These are phyloP conservation scores for Eubasilissa regina DNA, from an alignment of 1,140 invertebrate genomes.

Conservation along the genomic window DNA sequence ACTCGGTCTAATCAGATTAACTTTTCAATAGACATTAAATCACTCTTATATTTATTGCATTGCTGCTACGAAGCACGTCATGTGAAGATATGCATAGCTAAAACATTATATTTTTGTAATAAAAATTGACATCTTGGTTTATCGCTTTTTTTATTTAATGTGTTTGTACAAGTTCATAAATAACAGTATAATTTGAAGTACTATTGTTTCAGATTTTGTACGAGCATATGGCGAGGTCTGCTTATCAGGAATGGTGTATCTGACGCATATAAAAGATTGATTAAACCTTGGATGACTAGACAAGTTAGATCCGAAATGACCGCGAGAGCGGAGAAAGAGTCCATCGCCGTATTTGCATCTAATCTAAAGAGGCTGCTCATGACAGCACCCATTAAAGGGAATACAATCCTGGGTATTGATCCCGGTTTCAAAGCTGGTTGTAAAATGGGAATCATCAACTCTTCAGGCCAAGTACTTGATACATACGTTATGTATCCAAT, in stretches of 20 bases:
- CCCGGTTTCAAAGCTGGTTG: slow-evolving; percentile 91
- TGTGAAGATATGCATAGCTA: too few relatives aligned
- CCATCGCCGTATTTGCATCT: slow-evolving; percentile 86
- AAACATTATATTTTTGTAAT: too few relatives aligned
- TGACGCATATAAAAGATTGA: slow-evolving; percentile 73
- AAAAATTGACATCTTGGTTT: too few relatives aligned
- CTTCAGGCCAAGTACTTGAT: slow-evolving; percentile 80
- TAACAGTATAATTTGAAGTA: not conserved
- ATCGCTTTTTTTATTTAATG: not conserved
- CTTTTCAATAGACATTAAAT: too few relatives aligned
- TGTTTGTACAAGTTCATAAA: not conserved
- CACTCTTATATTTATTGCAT: too few relatives aligned
- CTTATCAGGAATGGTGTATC: slow-evolving; percentile 67
- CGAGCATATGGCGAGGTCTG: slow-evolving; percentile 67
- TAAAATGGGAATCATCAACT: slow-evolving; percentile 77
- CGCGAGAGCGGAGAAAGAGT: slow-evolving; percentile 83
- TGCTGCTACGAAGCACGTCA: too few relatives aligned
- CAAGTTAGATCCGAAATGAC: slow-evolving; percentile 83
- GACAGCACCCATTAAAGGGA: slow-evolving; percentile 84
- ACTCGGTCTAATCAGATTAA: too few relatives aligned
- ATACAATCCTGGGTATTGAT: slow-evolving; percentile 87
- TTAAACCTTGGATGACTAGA: slow-evolving; percentile 78
- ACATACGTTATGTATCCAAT: slow-evolving; percentile 80
- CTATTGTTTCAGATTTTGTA: slow-evolving; percentile 65
- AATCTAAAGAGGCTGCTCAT: slow-evolving; percentile 90